phyloP scores from a whole-genome alignment of 1,140 invertebrate genomes.

The Platyscapa corneri region DNA sequence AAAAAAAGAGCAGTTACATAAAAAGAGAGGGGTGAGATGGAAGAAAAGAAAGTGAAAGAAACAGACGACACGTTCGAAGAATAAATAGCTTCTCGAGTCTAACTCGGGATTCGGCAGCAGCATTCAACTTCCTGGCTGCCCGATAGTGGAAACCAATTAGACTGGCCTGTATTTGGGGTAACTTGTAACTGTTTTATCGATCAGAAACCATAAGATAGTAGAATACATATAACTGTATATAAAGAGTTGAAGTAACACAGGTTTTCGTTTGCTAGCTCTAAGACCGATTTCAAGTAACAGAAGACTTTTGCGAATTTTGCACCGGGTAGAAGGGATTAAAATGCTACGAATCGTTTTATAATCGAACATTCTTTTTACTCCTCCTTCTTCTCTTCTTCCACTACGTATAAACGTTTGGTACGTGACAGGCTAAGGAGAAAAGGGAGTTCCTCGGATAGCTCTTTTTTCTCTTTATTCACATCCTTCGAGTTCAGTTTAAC shows the following conservation, averaged over 20 bases:
- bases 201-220: constrained; percentile 24
- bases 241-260: background rate
- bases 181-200: constrained; percentile 54
- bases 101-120: constrained; percentile 33
- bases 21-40: constrained; percentile 36
- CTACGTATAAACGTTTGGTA: constrained; percentile 29
- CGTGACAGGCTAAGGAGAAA: constrained; percentile 24
- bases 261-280: background rate
- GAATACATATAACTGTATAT: background rate
- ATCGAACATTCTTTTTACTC: constrained; percentile 14
- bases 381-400: constrained; percentile 1
- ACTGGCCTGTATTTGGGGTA: constrained; percentile 38
- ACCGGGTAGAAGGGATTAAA: constrained; percentile 39
- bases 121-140: constrained; percentile 40
- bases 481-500: constrained; percentile 42
- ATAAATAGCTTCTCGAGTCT: constrained; percentile 49
- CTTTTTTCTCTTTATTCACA: constrained; percentile 40
- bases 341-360: constrained; percentile 45
- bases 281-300: background rate
- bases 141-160: constrained; percentile 53
- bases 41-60: constrained; percentile 16
- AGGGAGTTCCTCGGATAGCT: background rate
- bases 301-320: constrained; percentile 34
- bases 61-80: constrained; percentile 48
- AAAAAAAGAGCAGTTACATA: constrained; percentile 41